A percentile compares a stretch with the other conserved stretches of the same genome.
Conservation (phyloP, 92 coral and sea anemone species). For the Palythoa grandiflora region DNA sequence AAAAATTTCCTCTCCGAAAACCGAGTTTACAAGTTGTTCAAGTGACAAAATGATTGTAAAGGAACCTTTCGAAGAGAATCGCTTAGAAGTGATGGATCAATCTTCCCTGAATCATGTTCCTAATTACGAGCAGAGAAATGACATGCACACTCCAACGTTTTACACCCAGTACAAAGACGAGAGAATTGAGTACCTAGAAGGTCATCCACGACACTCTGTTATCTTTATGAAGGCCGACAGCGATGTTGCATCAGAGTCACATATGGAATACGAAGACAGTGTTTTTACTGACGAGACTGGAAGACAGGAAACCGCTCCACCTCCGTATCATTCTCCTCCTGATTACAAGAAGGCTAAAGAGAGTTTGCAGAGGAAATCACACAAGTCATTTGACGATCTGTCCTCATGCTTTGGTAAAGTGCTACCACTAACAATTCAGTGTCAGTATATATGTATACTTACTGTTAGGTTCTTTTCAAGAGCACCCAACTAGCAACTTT, state of each 20-base stretch:
- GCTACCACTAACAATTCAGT: neutral
- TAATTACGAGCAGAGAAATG: neutral
- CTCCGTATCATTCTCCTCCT: constrained; percentile 79
- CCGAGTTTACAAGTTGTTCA: neutral
- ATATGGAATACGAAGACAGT: constrained; percentile 70
- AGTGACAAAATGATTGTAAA: neutral
- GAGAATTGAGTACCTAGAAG: constrained; percentile 40
- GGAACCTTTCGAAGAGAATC: neutral
- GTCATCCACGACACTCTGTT: constrained; percentile 56
- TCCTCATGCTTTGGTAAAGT: constrained; percentile 49
- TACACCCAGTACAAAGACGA: constrained; percentile 42
- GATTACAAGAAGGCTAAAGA: constrained; percentile 59
- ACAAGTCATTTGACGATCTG: constrained; percentile 49
- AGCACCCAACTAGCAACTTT: too few relatives aligned
- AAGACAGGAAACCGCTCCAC: constrained; percentile 52
- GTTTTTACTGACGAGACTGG: constrained; percentile 71
- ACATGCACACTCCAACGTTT: constrained; percentile 24
- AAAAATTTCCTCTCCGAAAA: neutral
- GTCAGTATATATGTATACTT: too few relatives aligned
- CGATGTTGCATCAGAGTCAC: constrained; percentile 50
- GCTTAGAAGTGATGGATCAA: neutral
- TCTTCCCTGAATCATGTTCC: neutral
- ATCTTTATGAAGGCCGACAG: constrained; percentile 59
- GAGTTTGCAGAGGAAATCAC: constrained; percentile 62
- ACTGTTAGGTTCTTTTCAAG: neutral